Conservation (phyloP, 2,797 vertebrate genomes). For the Hybognathus amarus region DNA sequence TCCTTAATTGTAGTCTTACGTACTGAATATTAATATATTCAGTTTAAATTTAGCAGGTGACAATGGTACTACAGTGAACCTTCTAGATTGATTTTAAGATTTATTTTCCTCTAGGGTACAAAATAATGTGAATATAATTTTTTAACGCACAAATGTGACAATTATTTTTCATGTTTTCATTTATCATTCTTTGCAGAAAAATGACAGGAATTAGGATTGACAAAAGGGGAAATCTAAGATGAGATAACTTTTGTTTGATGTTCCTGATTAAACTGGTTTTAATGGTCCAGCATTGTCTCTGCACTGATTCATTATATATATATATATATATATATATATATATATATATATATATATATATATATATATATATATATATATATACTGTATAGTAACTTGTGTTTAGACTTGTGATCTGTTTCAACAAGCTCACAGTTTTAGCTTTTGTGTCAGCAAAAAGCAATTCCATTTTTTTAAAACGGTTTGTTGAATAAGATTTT, state of each 20-base stretch:
- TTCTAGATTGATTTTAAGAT: slow-evolving; percentile 3
- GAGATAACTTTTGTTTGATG: not conserved
- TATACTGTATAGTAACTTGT: too few relatives aligned
- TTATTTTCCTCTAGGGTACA: not conserved
- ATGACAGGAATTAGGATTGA: not conserved
- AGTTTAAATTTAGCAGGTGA: not conserved
- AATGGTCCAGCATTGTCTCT: slow-evolving; percentile 8
- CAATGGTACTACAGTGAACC: slow-evolving; percentile 16
- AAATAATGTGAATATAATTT: slow-evolving; percentile 18
- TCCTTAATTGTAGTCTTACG: not conserved
- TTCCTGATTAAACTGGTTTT: slow-evolving; percentile 41
- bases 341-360: too few relatives aligned
- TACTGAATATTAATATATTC: not conserved
- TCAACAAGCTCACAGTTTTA: not conserved
- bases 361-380: too few relatives aligned
- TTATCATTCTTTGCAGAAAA: not conserved
- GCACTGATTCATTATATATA: not conserved
- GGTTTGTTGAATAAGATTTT: not conserved
- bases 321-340: not conserved
- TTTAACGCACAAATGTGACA: slow-evolving; percentile 15
- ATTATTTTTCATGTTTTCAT: slow-evolving; percentile 13
- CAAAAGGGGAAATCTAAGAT: not conserved
- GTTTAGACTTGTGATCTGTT: not conserved
- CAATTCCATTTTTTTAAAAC: not conserved
- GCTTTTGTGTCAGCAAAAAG: not conserved